A percentile compares a stretch with the other conserved stretches of the same genome.
phyloP scores from a whole-genome alignment of 1,140 invertebrate genomes.

The Drosophila littoralis region DNA sequence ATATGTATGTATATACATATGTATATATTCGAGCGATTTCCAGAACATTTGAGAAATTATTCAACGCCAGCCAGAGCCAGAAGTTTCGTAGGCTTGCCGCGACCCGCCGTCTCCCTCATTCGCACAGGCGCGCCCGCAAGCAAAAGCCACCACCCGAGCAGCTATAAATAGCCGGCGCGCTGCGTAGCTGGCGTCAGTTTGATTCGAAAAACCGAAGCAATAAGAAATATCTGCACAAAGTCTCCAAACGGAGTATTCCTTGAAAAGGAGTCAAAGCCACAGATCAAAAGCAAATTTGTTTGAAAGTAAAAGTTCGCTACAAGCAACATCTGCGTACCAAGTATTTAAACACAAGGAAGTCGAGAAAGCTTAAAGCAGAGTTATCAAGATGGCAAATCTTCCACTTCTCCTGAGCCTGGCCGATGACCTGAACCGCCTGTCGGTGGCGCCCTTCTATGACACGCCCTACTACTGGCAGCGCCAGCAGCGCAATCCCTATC shows the following conservation, averaged over 20 bases:
- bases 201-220: slow-evolving; percentile 48
- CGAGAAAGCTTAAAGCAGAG: background rate
- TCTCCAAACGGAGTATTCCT: background rate
- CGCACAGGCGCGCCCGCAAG: slow-evolving; percentile 11
- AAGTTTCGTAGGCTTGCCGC: slow-evolving; percentile 49
- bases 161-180: slow-evolving; percentile 64
- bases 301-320: too few relatives aligned
- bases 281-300: background rate
- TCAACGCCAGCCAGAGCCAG: slow-evolving; percentile 33
- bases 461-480: slow-evolving; percentile 56
- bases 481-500: slow-evolving; percentile 50
- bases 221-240: slow-evolving; percentile 26
- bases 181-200: slow-evolving; percentile 55
- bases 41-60: slow-evolving; percentile 52
- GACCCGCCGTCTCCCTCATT: slow-evolving; percentile 12
- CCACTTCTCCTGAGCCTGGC: slow-evolving; percentile 73
- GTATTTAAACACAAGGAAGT: background rate
- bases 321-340: background rate
- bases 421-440: slow-evolving; percentile 71
- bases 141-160: slow-evolving; percentile 28
- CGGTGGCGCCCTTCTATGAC: slow-evolving; percentile 65
- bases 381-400: slow-evolving; percentile 61
- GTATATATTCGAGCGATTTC: slow-evolving; percentile 49
- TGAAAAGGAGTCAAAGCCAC: background rate
- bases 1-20: slow-evolving; percentile 32